Base-by-base conservation (phyloP, 2,797 vertebrate genomes). In the Sebastes trivittatus region DNA sequence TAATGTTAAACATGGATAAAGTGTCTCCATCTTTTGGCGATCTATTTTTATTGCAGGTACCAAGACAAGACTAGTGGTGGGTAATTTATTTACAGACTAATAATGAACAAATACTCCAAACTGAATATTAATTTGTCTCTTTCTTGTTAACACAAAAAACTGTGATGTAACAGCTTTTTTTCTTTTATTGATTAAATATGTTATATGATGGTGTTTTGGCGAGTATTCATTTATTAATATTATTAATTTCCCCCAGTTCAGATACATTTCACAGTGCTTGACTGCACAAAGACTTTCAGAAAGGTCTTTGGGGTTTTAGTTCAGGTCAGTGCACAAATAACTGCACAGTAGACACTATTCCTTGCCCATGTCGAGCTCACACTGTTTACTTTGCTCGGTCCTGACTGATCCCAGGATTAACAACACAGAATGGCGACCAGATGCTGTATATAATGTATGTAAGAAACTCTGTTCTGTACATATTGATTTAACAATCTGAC, bases 21-120 rank as follows among this genome's bases (percentile, higher is more conserved):
- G 56, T 76, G 75, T 83, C 80, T 78, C 61, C 71, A 75, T 73
- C 71, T 73, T 54, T 70, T 83, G 68, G 71, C 1, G 1, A 23
- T 66, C 4, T 11, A 34, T 25, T 70, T 58, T 42, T 67, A 78
- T 22, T 72, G 60, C 77, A 80, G 38, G 25, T 22, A 72, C 5
- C 18, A 49, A 55, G 4, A 58, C 58, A 5, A 62, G 9, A 54
- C 7, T 27, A 8, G n/a, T n/a, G 9, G 34, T 7, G 32, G 74
- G 11, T 46, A 27, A 11, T 36, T 38, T 63, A 46, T 46, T 8
- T 56, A 16, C 32, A 27, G 25, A 54, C 23, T 70, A 23, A 22
- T 38, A n/a, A 14, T 16, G 23, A 54, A 52, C 8, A 54, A 52
- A 23, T 20, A 20, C 7, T 61, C 7, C 8, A 36, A 61, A 52